These are phyloP conservation scores for Enteromius treurensis DNA, from an alignment of 2,797 vertebrate species.

Conservation along the genomic window DNA sequence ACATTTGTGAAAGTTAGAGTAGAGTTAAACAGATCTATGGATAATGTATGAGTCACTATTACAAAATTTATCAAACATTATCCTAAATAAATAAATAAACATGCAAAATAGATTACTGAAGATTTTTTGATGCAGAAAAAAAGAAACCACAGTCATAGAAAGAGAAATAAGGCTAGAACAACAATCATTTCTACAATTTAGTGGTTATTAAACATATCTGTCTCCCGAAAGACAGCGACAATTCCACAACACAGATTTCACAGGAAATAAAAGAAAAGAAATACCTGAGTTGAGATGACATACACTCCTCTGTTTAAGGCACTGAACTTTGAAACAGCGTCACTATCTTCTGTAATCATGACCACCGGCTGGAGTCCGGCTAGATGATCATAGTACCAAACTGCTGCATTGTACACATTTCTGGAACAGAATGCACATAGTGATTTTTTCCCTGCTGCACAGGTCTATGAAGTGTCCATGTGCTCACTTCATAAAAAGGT, in stretches of 20 bases:
- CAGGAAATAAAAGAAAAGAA: not conserved
- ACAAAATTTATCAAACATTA: not conserved
- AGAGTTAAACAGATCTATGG: not conserved
- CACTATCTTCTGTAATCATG: slow-evolving; percentile 92
- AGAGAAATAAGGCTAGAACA: not conserved
- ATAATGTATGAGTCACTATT: not conserved
- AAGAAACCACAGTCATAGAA: not conserved
- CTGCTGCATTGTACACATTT: slow-evolving; percentile 91
- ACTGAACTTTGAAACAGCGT: slow-evolving; percentile 80
- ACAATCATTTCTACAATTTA: not conserved
- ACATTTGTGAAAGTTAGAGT: not conserved
- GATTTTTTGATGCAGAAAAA: not conserved
- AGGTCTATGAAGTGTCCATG: not conserved
- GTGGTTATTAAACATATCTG: not conserved
- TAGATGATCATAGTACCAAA: slow-evolving; percentile 94
- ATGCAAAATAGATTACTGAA: not conserved
- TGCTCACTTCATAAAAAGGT: not conserved
- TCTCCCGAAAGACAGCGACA: not conserved
- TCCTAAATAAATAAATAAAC: not conserved
- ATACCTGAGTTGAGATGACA: slow-evolving; percentile 92
- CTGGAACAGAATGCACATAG: slow-evolving; percentile 69
- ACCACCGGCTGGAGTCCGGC: slow-evolving; percentile 85
- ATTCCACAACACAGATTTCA: not conserved
- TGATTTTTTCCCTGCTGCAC: not conserved
- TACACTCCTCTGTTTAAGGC: slow-evolving; percentile 88